Evolutionary conservation across 35 echinoderm and acorn worm species (phyloP), one percentile per base, ranked within the genome.

Genomic region (Chiridota heheva): DNA sequence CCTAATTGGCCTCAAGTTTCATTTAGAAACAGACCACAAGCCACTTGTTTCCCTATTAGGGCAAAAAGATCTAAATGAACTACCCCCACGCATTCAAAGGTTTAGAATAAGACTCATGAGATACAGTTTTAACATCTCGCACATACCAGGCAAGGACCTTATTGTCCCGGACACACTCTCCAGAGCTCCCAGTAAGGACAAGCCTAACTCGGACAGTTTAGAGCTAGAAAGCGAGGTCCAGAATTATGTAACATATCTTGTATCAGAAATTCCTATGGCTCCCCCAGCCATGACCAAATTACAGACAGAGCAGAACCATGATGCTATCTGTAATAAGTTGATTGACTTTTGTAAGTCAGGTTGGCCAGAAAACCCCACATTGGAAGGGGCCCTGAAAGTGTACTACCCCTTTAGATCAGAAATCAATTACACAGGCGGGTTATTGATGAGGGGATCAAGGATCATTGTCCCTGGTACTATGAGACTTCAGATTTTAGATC

Each of bases 21-120:
- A 7, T 2, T 25, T 95, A 5, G 72, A 95, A 73, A 84, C 72
- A 42, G 70, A 70, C 48, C 58, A 82, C 44, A 82, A 93, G 56
- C 63, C 67, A 20, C 36, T 75, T 10, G 7, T 75, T 16, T 75
- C 44, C 2, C 43, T 75, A 8, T 75, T 75, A 56, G 71, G 71
- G 0, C 71, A 75, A 56, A 51, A 48, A 34, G 71, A 67, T 32
- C 79, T 27, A 36, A 67, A 18, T 10, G 84, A 87, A 20, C 45
- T 78, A 6, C 72, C 72, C 2, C 25, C 58, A 40, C 42, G 60
- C 48, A 59, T 90, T 27, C 81, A 77, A 51, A 40, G 89, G 40
- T 78, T 91, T 33, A 7, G 71, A 12, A 70, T 91, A 30, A 42
- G 82, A 3, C 44, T 91, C 7, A 78, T 86, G 82, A 69, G 51